Evolutionary conservation across 2,888 invertebrate species (phyloP), one percentile per base, ranked within the genome.

Genomic region (Bruchidius siliquastri): DNA sequence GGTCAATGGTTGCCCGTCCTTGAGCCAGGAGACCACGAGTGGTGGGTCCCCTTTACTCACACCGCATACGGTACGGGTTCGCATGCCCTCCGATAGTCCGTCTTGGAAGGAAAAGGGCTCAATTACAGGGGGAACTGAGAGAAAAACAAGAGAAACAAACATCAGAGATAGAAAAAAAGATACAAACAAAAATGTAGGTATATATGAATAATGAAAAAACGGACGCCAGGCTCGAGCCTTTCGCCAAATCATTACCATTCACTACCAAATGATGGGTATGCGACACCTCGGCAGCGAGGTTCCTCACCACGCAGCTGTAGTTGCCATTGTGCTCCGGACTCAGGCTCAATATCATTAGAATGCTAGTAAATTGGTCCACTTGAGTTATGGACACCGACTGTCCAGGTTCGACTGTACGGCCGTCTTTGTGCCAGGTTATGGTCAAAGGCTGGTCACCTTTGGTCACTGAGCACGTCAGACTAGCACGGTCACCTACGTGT

Each of bases 21-120:
- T 94, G 81, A 93, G 91, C 94, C 94, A 95, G 86, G 90, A 90
- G 86, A 95, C 92, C 85, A 90, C 90, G 80, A 95, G 88, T 80
- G 95, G 95, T 82, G 92, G 91, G 88, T 95, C 95, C 82, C 95
- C 93, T 84, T 91, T 90, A 87, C 92, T 92, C 84, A 93, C 93
- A 85, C 93, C 92, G 88, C 94, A 94, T 86, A 93, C 92, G 86
- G 93, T 92, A 87, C 93, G 91, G 81, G 93, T 93, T 86, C 93
- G 91, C 92, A 92, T 92, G 88, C 93, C 93, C 89, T 93, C 93
- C 86, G 92, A 91, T 86, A 93, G 91, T 87, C 92, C 92, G 88
- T 93, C 93, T 91, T 93, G 92, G 89, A 93, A 93, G 89, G 90
- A 90, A 91, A 94, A 93, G 88, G 93, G 92, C 90, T 93, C 93